Base-by-base conservation (phyloP, 2,797 vertebrate genomes). In the Anolis apletophallus region DNA sequence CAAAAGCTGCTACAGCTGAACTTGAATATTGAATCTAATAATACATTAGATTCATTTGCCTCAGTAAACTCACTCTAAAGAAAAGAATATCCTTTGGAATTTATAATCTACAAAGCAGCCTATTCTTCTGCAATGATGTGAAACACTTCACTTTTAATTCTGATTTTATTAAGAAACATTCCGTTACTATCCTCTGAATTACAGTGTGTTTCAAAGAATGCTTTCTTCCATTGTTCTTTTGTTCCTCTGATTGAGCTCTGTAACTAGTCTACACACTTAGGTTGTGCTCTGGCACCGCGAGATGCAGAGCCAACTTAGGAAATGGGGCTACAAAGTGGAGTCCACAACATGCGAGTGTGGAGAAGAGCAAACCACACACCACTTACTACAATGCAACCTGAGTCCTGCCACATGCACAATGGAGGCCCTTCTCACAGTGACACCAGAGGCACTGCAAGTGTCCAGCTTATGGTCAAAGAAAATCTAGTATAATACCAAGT, bases 81-180 rank as follows among this genome's bases (percentile, higher is more conserved):
- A 93, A 83, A 88, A 19, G 72, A 88, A n/a, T 9, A 78, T 34
- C 46, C 84, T 75, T 89, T 81, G 73, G 85, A 90, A 88, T 80
- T 83, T 91, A 89, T 46, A 93, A 80, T 36, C 61, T 90, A 23
- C 78, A 73, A 75, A 80, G 86, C 90, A 93, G 59, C 29, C 46
- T 7, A 61, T 61, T 64, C 16, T 89, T 55, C 54, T 88, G 54
- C 86, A 87, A 72, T 81, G 69, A 91, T 80, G 89, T 91, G 26
- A 71, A 67, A 57, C 46, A 84, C 83, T 71, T 88, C 59, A 81
- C 26, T 84, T 91, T 89, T 90, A 57, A 84, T 85, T 91, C 83
- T 83, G 81, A 89, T 57, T 23, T 88, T 88, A 80, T 81, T 68
- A 64, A 83, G 78, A 55, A 52, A 1, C 57, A 87, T n/a, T 72